phyloP scores from a whole-genome alignment of 2,797 vertebrate species.

The Ceryle rudis region DNA sequence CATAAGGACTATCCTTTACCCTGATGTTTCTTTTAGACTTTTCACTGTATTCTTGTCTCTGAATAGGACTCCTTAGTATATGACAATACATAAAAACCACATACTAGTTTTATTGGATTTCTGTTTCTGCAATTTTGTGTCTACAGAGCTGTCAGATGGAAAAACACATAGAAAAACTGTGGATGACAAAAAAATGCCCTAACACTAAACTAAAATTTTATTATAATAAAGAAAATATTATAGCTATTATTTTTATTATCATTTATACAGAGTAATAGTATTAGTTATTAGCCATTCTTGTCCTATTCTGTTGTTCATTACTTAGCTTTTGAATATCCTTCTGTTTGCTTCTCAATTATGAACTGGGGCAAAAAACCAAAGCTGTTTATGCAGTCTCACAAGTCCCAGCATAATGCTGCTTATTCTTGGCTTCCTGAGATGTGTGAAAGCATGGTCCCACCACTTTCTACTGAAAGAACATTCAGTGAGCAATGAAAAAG shows the following conservation, averaged over 20 bases:
- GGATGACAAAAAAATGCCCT: rapidly evolving
- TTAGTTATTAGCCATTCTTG: neutral
- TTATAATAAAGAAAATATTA: neutral
- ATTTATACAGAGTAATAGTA: neutral
- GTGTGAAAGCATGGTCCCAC: neutral
- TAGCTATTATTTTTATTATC: neutral
- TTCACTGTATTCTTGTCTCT: neutral
- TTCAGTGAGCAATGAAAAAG: neutral
- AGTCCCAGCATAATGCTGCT: neutral
- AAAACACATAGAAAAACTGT: neutral
- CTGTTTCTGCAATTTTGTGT: neutral
- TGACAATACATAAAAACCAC: neutral
- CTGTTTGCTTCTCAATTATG: neutral
- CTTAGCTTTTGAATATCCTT: neutral
- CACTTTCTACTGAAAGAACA: neutral
- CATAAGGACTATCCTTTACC: neutral
- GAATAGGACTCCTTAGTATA: neutral
- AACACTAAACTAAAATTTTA: neutral
- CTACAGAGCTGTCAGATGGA: neutral
- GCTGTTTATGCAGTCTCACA: neutral
- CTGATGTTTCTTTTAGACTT: neutral
- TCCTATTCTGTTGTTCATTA: neutral
- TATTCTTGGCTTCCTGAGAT: neutral
- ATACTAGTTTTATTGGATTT: neutral
- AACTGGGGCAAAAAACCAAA: neutral